These are phyloP conservation scores for Oenanthe melanoleuca DNA, from an alignment of 2,113 vertebrate genomes.

Conservation along the genomic window DNA sequence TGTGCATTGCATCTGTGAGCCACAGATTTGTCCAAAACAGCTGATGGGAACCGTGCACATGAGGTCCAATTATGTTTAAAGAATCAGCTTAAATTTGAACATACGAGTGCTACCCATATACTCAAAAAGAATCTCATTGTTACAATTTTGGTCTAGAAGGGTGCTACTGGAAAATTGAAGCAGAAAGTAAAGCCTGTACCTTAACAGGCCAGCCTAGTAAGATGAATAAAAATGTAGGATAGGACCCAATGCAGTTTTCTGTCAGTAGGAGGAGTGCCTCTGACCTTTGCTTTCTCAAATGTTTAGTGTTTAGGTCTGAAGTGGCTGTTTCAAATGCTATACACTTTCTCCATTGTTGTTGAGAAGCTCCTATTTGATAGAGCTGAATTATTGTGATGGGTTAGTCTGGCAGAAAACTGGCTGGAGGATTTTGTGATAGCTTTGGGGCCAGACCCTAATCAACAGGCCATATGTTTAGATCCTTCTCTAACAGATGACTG, in stretches of 20 bases:
- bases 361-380: constrained; percentile 34
- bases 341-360: not conserved
- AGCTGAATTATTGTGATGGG: constrained; percentile 48
- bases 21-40: not conserved
- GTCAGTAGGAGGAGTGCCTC: not conserved
- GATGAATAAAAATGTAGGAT: not conserved
- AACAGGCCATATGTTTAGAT: constrained; percentile 74
- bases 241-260: not conserved
- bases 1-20: not conserved
- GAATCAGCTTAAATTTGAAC: not conserved
- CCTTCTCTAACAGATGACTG: constrained; percentile 67
- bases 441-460: constrained; percentile 64
- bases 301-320: not conserved
- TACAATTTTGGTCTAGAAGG: not conserved
- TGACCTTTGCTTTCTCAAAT: constrained; percentile 39
- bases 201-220: not conserved
- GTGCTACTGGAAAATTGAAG: not conserved
- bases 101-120: not conserved
- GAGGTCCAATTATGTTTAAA: not conserved
- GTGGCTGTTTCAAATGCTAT: constrained; percentile 7
- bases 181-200: not conserved
- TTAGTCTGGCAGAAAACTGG: constrained; percentile 56
- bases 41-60: not conserved
- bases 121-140: not conserved
- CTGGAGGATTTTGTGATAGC: constrained; percentile 57